Evolutionary conservation across 2,888 invertebrate genomes (phyloP).

Genomic region (Acrocyrtus sp.): DNA sequence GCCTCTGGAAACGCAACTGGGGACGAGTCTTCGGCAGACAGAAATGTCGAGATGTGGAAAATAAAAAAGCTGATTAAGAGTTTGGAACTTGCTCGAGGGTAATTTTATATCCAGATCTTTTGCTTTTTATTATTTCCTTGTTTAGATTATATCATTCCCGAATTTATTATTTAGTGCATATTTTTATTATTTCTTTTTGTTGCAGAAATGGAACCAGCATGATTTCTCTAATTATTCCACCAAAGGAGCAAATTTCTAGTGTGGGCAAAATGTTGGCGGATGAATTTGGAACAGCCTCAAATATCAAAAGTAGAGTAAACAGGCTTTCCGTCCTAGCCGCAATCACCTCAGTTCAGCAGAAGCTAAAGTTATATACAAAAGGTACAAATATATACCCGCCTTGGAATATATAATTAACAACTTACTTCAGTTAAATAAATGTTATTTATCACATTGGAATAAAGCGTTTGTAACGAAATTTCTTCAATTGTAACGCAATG

Average conservation of each 20-base stretch:
- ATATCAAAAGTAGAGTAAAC: constrained; percentile 99
- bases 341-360: constrained; percentile 99
- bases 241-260: constrained; percentile 99
- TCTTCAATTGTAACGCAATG: too few relatives aligned
- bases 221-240: constrained; percentile 97
- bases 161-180: too few relatives aligned
- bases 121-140: background rate
- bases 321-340: constrained; percentile 98
- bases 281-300: constrained; percentile 99
- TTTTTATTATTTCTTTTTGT: too few relatives aligned
- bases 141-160: background rate
- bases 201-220: constrained; percentile 98
- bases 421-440: background rate
- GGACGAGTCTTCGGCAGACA: constrained; percentile 91
- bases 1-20: constrained; percentile 47
- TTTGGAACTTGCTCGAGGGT: constrained; percentile 99
- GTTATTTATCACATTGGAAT: constrained; percentile 2
- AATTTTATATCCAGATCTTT: constrained; percentile 61
- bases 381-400: constrained; percentile 75
- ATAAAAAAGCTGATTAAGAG: constrained; percentile 99
- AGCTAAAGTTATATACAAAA: constrained; percentile 98
- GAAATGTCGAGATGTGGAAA: constrained; percentile 99
- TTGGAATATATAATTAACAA: background rate
- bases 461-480: background rate
- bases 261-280: constrained; percentile 99